Evolutionary conservation across 2,113 vertebrate genomes (phyloP).

Genomic region (Periophthalmodon schlosseri): DNA sequence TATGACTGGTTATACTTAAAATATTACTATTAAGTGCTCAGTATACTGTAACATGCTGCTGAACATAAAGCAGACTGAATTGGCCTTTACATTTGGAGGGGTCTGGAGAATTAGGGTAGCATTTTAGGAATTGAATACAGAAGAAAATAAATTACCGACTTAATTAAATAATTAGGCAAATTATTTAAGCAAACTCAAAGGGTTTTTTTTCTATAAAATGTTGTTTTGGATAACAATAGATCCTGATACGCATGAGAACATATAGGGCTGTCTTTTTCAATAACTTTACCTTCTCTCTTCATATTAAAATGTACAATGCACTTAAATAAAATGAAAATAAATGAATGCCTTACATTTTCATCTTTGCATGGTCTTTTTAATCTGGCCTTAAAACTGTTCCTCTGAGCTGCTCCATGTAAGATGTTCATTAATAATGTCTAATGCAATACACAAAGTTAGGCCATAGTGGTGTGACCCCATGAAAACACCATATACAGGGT

Average conservation of each 20-base stretch:
- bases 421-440: no score
- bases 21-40: slow-evolving; percentile 5
- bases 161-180: no score
- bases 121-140: no score
- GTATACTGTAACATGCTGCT: background rate
- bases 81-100: background rate
- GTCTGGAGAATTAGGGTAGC: no score
- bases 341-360: slow-evolving; percentile 5
- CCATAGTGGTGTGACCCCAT: slow-evolving; percentile 18
- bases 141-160: no score
- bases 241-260: background rate
- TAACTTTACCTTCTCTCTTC: background rate
- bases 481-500: slow-evolving; percentile 41
- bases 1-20: slow-evolving; percentile 13
- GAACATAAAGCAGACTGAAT: background rate
- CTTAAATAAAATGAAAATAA: background rate
- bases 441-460: no score
- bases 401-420: background rate
- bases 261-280: background rate
- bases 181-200: no score
- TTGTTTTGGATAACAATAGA: background rate
- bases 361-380: slow-evolving; percentile 3
- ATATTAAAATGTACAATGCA: background rate
- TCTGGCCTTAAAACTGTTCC: slow-evolving; percentile 25
- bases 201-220: no score